phyloP scores from a whole-genome alignment of 2,113 vertebrate genomes.

The Tonatia bakeri region DNA sequence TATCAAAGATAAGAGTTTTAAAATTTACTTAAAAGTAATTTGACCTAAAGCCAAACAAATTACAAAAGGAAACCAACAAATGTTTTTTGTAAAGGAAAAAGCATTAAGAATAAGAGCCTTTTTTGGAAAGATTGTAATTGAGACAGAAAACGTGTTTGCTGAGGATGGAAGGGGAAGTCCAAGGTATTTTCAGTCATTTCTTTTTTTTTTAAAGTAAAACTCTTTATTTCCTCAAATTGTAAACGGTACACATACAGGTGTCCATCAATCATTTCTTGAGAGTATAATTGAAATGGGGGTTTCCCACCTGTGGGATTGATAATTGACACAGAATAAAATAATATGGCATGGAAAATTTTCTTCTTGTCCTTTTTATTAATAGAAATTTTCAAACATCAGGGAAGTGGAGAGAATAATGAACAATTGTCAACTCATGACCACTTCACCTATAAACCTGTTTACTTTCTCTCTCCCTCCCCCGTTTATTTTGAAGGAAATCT shows the following conservation, averaged over 20 bases:
- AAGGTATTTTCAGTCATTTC: neutral
- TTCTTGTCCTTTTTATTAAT: neutral
- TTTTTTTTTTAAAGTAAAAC: neutral
- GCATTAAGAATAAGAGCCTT: neutral
- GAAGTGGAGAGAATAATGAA: neutral
- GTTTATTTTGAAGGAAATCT: neutral
- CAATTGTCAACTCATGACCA: neutral
- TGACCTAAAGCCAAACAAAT: neutral
- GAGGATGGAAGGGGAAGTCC: neutral
- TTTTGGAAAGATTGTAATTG: neutral
- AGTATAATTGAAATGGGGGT: neutral
- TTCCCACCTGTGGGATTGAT: neutral
- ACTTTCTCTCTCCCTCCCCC: neutral
- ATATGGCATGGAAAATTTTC: neutral
- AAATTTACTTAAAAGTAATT: neutral
- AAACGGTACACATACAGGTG: neutral
- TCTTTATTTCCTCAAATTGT: neutral
- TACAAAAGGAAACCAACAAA: neutral
- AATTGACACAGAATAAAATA: neutral
- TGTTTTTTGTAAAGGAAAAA: neutral
- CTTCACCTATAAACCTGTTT: neutral
- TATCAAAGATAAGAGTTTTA: slow-evolving; percentile 19
- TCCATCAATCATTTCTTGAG: neutral
- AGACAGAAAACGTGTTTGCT: slow-evolving; percentile 1
- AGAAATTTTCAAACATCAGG: neutral